These are phyloP conservation scores for Salmo trutta DNA, from an alignment of 2,797 vertebrate genomes.

Conservation along the genomic window DNA sequence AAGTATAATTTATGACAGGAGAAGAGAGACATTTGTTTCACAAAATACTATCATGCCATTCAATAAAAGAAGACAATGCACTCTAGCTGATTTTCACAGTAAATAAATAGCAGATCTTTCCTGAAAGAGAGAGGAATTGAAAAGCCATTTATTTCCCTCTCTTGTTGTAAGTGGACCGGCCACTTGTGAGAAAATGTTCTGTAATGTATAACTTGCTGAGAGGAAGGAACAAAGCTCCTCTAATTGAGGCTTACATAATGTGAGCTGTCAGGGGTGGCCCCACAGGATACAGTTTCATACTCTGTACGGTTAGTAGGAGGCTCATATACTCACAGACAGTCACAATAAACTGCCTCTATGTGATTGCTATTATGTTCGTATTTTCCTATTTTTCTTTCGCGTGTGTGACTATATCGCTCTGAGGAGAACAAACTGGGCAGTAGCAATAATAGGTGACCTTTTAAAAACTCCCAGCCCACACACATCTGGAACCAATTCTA, in stretches of 20 bases:
- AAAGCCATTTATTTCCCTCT: slow-evolving; percentile 45
- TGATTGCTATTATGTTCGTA: neutral
- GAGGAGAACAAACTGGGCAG: slow-evolving; percentile 32
- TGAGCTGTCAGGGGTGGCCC: slow-evolving; percentile 21
- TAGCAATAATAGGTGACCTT: slow-evolving; percentile 46
- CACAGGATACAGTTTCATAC: slow-evolving; percentile 10
- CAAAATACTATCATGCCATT: slow-evolving; percentile 5
- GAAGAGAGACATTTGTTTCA: neutral
- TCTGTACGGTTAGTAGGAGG: neutral
- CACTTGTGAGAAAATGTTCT: neutral
- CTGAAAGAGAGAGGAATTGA: slow-evolving; percentile 13
- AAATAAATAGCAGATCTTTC: slow-evolving; percentile 12
- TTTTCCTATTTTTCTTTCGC: neutral
- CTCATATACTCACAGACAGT: neutral
- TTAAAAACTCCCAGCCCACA: slow-evolving; percentile 17
- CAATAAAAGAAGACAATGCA: neutral
- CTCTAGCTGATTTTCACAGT: neutral
- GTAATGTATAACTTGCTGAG: slow-evolving; percentile 38
- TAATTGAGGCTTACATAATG: slow-evolving; percentile 27
- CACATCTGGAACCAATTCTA: slow-evolving; percentile 39
- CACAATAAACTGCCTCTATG: neutral
- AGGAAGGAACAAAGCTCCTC: slow-evolving; percentile 24
- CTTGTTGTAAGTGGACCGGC: neutral
- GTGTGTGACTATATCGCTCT: neutral
- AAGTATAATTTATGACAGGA: slow-evolving; percentile 4